Evolutionary conservation across 2,888 invertebrate genomes (phyloP).

Genomic region (Nemotelus pantherinus): DNA sequence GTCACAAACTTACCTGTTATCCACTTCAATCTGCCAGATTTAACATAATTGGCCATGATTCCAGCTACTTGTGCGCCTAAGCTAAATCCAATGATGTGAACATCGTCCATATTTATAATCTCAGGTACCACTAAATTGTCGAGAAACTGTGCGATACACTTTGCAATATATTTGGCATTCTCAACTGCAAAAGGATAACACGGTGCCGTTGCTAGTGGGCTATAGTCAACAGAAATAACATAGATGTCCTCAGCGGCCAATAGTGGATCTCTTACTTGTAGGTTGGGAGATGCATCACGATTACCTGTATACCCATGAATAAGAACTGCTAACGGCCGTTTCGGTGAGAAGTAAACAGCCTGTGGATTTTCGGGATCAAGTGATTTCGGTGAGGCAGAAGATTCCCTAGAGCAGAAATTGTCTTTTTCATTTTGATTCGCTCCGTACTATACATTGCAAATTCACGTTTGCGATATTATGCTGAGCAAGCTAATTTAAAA

Average conservation of each 20-base stretch:
- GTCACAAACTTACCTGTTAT: slow-evolving; percentile 67
- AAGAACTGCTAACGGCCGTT: slow-evolving; percentile 68
- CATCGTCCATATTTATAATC: slow-evolving; percentile 63
- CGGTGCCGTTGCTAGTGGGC: slow-evolving; percentile 68
- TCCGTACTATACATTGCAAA: no score
- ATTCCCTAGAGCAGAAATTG: slow-evolving; percentile 52
- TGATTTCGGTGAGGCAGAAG: slow-evolving; percentile 64
- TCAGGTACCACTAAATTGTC: slow-evolving; percentile 65
- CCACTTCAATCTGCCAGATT: slow-evolving; percentile 65
- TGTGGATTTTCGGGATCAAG: slow-evolving; percentile 61
- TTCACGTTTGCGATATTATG: no score
- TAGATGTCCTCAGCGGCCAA: slow-evolving; percentile 69
- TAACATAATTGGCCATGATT: slow-evolving; percentile 66
- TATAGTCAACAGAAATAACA: slow-evolving; percentile 72
- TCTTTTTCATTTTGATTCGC: no score
- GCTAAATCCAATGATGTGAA: slow-evolving; percentile 74
- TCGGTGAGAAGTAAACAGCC: slow-evolving; percentile 56
- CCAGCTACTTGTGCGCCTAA: slow-evolving; percentile 73
- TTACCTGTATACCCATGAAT: slow-evolving; percentile 74
- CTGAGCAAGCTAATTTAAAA: no score
- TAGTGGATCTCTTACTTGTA: slow-evolving; percentile 71
- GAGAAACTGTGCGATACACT: slow-evolving; percentile 70
- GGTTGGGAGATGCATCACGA: slow-evolving; percentile 70
- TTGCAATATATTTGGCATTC: slow-evolving; percentile 70
- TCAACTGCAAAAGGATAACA: slow-evolving; percentile 71